Evolutionary conservation across 2,888 invertebrate species (phyloP).

Genomic region (Hydrotaea diabolus): DNA sequence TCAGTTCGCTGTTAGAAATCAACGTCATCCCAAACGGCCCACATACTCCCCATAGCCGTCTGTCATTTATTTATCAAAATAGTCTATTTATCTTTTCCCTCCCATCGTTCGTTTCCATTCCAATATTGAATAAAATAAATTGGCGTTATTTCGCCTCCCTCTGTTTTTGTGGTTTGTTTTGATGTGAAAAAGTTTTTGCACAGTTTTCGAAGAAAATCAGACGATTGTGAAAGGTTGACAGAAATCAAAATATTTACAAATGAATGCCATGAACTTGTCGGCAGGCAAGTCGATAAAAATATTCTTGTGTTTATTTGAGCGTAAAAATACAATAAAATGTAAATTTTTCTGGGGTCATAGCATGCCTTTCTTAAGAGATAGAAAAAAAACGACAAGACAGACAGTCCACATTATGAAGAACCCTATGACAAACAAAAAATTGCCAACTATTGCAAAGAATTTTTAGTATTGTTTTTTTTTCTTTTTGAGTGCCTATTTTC

Average conservation of each 20-base stretch:
- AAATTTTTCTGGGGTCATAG: not conserved
- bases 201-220: not conserved
- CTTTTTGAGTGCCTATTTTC: not conserved
- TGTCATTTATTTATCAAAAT: not conserved
- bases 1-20: too few relatives aligned
- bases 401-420: too few relatives aligned
- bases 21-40: too few relatives aligned
- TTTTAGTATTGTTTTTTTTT: too few relatives aligned
- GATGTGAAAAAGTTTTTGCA: not conserved
- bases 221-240: not conserved
- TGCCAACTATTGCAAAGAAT: not conserved
- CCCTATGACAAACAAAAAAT: too few relatives aligned
- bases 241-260: constrained; percentile 1
- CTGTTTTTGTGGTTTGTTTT: not conserved
- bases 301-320: not conserved
- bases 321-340: constrained; percentile 6
- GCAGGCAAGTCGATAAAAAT: not conserved
- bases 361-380: not conserved
- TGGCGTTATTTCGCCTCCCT: too few relatives aligned
- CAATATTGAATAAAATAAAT: not conserved
- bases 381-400: not conserved
- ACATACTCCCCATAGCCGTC: too few relatives aligned
- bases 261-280: not conserved
- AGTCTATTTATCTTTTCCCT: not conserved
- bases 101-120: not conserved